Percentiles rank a stretch among this genome's conserved stretches.
phyloP scores from a whole-genome alignment of 2,888 invertebrate species.

The Liopterus haemorrhoidalis region DNA sequence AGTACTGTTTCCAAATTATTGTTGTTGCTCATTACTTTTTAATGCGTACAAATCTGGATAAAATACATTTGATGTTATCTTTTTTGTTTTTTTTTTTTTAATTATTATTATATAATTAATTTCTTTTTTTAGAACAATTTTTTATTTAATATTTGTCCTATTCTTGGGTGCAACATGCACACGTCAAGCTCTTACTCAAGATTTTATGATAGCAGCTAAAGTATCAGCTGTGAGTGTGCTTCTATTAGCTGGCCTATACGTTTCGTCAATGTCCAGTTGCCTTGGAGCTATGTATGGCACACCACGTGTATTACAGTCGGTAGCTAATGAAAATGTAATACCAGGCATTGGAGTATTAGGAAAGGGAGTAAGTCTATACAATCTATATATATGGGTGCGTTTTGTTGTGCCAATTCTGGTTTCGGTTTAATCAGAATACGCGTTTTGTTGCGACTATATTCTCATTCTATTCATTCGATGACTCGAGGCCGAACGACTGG shows the following conservation, averaged over 20 bases:
- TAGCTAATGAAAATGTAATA: conserved; percentile 91
- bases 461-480: too few species aligned
- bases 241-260: conserved; percentile 86
- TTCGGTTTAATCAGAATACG: too few species aligned
- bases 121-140: conserved; percentile 60
- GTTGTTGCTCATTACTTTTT: conserved; percentile 15
- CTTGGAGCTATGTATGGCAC: conserved; percentile 95
- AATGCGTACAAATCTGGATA: neutral
- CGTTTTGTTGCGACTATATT: too few species aligned
- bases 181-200: conserved; percentile 61
- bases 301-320: conserved; percentile 88
- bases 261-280: conserved; percentile 92
- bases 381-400: neutral
- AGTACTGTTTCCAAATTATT: neutral
- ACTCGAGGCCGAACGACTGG: too few species aligned
- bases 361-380: conserved; percentile 66
- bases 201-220: conserved; percentile 89
- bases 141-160: conserved; percentile 84
- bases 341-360: conserved; percentile 81
- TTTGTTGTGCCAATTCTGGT: too few species aligned
- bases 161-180: conserved; percentile 85
- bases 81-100: conserved; percentile 79
- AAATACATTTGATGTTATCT: conserved; percentile 30
- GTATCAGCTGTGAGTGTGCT: conserved; percentile 79
- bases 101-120: conserved; percentile 43